These are phyloP conservation scores for Syngnathus rostellatus DNA, from an alignment of 2,797 vertebrate genomes.

Conservation along the genomic window DNA sequence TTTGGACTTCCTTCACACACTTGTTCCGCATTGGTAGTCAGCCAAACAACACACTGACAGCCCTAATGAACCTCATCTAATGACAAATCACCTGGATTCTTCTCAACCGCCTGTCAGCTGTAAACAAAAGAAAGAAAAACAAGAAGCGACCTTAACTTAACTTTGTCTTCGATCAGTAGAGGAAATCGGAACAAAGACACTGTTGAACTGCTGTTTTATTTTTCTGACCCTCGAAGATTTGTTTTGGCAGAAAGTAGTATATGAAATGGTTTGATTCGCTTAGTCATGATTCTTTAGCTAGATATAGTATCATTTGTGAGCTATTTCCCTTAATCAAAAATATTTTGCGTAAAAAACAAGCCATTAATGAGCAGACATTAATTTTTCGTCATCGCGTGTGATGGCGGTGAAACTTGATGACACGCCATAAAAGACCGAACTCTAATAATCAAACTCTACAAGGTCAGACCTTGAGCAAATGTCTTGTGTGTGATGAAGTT, in stretches of 20 bases:
- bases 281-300: not conserved
- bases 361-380: not conserved
- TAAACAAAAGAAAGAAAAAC: conserved; percentile 38
- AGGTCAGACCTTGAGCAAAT: not conserved
- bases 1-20: conserved; percentile 43
- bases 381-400: not conserved
- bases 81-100: conserved; percentile 58
- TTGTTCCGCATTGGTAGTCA: conserved; percentile 51
- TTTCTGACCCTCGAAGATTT: not conserved
- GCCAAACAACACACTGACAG: conserved; percentile 39
- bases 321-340: not conserved
- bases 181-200: conserved; percentile 46
- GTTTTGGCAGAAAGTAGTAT: too few species aligned
- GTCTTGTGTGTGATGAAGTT: not conserved
- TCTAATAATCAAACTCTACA: not conserved
- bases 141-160: conserved; percentile 35
- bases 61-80: conserved; percentile 53
- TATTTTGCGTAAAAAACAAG: not conserved
- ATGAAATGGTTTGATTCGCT: not conserved
- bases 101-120: conserved; percentile 41
- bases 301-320: not conserved
- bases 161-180: conserved; percentile 36
- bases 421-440: not conserved
- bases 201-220: conserved; percentile 2
- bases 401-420: not conserved